These are phyloP conservation scores for Polyodon spathula DNA, from an alignment of 2,113 vertebrate species.

Conservation along the genomic window DNA sequence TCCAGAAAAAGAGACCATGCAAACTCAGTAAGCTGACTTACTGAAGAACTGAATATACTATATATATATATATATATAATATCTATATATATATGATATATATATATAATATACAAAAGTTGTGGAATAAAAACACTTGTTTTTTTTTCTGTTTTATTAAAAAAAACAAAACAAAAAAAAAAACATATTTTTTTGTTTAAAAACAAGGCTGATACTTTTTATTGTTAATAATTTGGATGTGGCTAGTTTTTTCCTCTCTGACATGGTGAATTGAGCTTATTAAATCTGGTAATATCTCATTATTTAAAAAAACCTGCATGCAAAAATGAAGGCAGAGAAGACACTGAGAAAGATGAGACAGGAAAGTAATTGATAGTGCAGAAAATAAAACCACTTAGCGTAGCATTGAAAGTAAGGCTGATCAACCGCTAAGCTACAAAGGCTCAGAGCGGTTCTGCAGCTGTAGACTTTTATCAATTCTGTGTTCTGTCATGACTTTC, in stretches of 20 bases:
- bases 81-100: too few relatives aligned
- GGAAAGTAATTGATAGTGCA: slow-evolving; percentile 15
- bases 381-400: slow-evolving; percentile 11
- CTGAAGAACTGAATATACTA: too few relatives aligned
- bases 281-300: not conserved
- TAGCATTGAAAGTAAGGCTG: slow-evolving; percentile 10
- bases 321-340: slow-evolving; percentile 12
- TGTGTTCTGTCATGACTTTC: slow-evolving; percentile 15
- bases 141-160: not conserved
- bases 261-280: not conserved
- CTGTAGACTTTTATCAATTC: not conserved
- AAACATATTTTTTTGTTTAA: too few relatives aligned
- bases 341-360: slow-evolving; percentile 14
- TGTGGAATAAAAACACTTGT: not conserved
- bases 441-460: slow-evolving; percentile 8
- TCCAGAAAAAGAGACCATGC: not conserved
- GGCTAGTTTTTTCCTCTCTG: not conserved
- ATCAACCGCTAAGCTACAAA: slow-evolving; percentile 9
- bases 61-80: too few relatives aligned
- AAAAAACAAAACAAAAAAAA: too few relatives aligned
- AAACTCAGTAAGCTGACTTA: too few relatives aligned
- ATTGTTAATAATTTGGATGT: not conserved
- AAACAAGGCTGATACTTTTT: not conserved
- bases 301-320: not conserved
- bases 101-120: not conserved